These are phyloP conservation scores for Corythaeola cristata DNA, from an alignment of 2,113 vertebrate species.

Conservation along the genomic window DNA sequence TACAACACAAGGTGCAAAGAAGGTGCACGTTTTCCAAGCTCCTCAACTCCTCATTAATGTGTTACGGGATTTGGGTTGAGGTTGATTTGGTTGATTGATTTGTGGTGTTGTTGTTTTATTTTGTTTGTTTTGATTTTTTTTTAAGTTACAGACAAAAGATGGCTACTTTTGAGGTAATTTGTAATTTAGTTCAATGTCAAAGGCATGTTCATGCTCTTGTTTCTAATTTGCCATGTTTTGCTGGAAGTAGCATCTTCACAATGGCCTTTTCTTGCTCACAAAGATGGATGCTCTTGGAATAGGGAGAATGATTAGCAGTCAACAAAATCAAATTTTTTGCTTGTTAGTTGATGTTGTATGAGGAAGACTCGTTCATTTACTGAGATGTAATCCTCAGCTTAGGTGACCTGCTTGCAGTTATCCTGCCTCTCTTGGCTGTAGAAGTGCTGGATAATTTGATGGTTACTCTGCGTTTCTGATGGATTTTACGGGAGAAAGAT, in stretches of 20 bases:
- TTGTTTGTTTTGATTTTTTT: not conserved
- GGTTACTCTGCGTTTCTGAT: not conserved
- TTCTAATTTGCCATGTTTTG: not conserved
- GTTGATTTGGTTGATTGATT: not conserved
- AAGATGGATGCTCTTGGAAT: not conserved
- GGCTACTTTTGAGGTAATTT: not conserved
- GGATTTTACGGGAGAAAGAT: not conserved
- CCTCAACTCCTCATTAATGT: not conserved
- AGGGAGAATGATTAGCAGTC: not conserved
- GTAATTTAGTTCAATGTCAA: slow-evolving; percentile 42
- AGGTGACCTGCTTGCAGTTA: not conserved
- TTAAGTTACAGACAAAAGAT: slow-evolving; percentile 46
- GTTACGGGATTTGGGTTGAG: not conserved
- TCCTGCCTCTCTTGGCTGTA: not conserved
- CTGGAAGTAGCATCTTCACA: not conserved
- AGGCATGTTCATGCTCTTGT: not conserved
- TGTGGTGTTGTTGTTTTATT: not conserved
- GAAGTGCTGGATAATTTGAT: not conserved
- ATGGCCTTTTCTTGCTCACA: not conserved
- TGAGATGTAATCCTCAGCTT: not conserved
- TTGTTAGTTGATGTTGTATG: not conserved
- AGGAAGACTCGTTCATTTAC: not conserved
- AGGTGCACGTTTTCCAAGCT: not conserved
- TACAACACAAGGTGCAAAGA: not conserved
- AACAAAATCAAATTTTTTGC: not conserved